Evolutionary conservation across 1,140 invertebrate species (phyloP), one percentile per base, ranked within the genome.

Genomic region (Trachymyrmex cornetzi): DNA sequence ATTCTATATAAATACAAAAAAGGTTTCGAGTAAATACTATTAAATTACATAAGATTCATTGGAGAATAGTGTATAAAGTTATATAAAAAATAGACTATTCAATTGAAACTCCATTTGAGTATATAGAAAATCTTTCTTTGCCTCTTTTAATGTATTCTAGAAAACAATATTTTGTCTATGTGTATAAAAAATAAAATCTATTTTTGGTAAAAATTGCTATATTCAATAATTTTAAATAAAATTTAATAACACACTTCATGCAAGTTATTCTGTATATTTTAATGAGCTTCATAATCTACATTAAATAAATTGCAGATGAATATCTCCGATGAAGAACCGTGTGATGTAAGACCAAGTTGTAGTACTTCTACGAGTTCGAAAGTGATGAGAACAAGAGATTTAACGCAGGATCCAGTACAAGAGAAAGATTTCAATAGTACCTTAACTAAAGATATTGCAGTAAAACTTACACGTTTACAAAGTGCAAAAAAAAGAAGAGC

Each of bases 221-320:
- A 16, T 34, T 66, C 11, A n/a, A 3, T 34, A 34, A 11, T 19
- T 34, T 19, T 30, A 34, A 9, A 38, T 11, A 66, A 66, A 38
- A 38, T 19, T 66, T 34, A 1, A 1, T 38, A 14, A 38, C 30
- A 67, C 14, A 22, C 16, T 22, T 55, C 4, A 22, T 34, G 5
- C 14, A 24, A 27, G 2, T 11, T 12, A 19, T 3, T 44, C 1
- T 38, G 1, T 48, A n/a, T 34, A 72, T 48, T 24, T 48, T 30
- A 72, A n/a, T 2, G 22, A 30, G 11, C 34, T 1, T 44, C 6
- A 59, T 67, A 80, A 19, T 72, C 1, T 12, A 80, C 1, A 14
- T 30, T 72, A 30, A 59, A 57, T 61, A 22, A 72, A 30, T 59
- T 61, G 74, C 24, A 74, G 69, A 74, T 84, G 80, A 27, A 75